Conservation (phyloP, 2,888 invertebrate genomes). For the Euspilapteryx auroguttella region DNA sequence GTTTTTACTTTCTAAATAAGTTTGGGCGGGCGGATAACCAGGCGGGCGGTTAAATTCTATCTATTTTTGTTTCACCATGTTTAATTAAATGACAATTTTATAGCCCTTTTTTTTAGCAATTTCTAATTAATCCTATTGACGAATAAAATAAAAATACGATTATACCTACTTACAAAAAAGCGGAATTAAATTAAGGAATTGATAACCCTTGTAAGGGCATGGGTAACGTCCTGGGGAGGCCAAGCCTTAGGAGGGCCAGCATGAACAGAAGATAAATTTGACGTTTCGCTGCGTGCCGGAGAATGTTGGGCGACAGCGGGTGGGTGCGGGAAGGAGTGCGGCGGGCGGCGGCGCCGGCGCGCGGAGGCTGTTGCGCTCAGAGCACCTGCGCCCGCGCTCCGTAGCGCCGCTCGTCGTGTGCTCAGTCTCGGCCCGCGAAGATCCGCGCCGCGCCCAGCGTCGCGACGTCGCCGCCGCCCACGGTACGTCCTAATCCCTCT, state of each 20-base stretch:
- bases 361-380: slow-evolving; percentile 68
- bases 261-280: slow-evolving; percentile 55
- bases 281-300: slow-evolving; percentile 47
- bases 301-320: slow-evolving; percentile 14
- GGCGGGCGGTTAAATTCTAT: no score
- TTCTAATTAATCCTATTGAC: no score
- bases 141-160: no score
- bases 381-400: slow-evolving; percentile 70
- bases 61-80: no score
- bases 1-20: no score
- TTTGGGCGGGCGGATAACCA: no score
- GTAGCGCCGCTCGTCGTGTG: slow-evolving; percentile 59
- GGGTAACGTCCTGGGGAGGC: slow-evolving; percentile 38
- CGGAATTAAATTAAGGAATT: no score
- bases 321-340: slow-evolving; percentile 31
- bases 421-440: slow-evolving; percentile 47
- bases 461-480: slow-evolving; percentile 44
- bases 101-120: no score
- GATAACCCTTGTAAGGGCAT: no score
- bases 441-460: slow-evolving; percentile 34
- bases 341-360: slow-evolving; percentile 59
- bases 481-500: slow-evolving; percentile 44
- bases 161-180: no score
- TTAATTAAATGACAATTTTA: no score
- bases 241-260: slow-evolving; percentile 31